Conservation (phyloP, 1,140 invertebrate genomes). For the Procambarus virginalis region DNA sequence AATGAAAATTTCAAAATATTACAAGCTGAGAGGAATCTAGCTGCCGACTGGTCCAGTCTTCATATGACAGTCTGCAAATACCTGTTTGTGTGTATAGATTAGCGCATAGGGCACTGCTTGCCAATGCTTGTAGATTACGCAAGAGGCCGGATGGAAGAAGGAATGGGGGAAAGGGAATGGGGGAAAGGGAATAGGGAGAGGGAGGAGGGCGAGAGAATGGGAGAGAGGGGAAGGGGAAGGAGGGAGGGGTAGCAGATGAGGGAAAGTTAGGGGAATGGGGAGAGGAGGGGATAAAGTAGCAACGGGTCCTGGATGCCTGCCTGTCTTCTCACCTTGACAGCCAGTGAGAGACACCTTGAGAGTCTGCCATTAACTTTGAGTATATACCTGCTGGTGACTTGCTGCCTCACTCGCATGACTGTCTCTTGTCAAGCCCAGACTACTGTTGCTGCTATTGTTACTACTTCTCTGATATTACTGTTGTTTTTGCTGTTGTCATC, state of each 20-base stretch:
- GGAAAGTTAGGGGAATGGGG: background rate
- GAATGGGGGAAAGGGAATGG: no score
- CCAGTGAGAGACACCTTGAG: slow-evolving; percentile 19
- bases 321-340: background rate
- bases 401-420: slow-evolving; percentile 12
- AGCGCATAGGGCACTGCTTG: background rate
- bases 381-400: slow-evolving; percentile 30
- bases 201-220: no score
- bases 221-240: background rate
- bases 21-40: no score
- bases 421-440: slow-evolving; percentile 4
- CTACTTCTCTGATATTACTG: background rate
- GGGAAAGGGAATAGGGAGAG: no score
- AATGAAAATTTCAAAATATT: no score
- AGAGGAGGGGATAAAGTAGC: background rate
- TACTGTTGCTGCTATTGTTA: background rate
- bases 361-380: slow-evolving; percentile 31
- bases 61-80: no score
- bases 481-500: background rate
- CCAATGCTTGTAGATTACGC: background rate
- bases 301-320: background rate
- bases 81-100: no score
- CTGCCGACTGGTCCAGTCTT: no score
- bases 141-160: no score
- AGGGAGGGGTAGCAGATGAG: background rate